Conservation (phyloP, 2,888 invertebrate species). For the Amphipoea lucens region DNA sequence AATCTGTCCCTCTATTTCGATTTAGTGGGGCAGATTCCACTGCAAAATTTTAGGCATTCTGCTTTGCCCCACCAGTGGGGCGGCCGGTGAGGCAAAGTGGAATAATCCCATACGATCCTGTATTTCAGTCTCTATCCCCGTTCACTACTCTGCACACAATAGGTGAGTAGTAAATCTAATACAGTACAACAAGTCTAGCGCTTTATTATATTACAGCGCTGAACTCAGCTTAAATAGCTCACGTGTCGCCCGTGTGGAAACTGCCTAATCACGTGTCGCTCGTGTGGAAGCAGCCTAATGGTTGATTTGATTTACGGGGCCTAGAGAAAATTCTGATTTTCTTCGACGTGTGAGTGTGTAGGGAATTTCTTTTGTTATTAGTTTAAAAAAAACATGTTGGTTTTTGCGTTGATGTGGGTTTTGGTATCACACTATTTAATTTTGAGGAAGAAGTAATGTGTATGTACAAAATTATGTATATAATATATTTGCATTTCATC, state of each 20-base stretch:
- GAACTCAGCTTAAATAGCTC: conserved; percentile 60
- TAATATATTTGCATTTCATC: neutral
- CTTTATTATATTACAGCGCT: conserved; percentile 67
- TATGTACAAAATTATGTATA: neutral
- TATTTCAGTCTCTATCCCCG: conserved; percentile 54
- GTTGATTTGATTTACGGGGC: conserved; percentile 61
- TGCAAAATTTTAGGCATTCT: too few species aligned
- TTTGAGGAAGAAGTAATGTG: neutral
- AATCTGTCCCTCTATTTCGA: too few species aligned
- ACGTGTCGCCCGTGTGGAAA: conserved; percentile 60
- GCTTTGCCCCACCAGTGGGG: too few species aligned
- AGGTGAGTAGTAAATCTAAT: conserved; percentile 88
- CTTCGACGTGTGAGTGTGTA: neutral
- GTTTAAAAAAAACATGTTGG: neutral
- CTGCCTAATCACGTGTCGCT: conserved; percentile 63
- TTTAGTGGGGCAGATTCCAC: too few species aligned
- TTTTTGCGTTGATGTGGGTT: neutral
- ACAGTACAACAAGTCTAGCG: conserved; percentile 84
- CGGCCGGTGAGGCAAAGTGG: too few species aligned
- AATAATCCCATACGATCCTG: too few species aligned
- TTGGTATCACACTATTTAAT: neutral
- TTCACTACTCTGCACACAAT: conserved; percentile 82
- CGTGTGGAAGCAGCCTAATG: conserved; percentile 59
- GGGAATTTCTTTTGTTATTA: neutral
- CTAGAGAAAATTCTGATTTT: conserved; percentile 46